phyloP scores from a whole-genome alignment of 2,797 vertebrate species.

The Euphonia xanthogaster region DNA sequence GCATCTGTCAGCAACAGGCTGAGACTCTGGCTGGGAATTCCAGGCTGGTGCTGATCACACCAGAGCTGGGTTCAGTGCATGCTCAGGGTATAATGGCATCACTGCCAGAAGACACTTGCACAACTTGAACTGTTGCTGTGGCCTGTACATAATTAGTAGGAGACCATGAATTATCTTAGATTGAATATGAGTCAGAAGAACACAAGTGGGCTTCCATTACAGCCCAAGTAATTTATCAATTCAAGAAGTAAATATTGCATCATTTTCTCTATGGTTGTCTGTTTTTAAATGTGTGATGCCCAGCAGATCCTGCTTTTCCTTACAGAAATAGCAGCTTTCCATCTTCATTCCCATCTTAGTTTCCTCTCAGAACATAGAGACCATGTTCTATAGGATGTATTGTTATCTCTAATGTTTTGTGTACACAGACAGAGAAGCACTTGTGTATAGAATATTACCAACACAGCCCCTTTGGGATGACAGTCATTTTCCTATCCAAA shows the following conservation, averaged over 20 bases:
- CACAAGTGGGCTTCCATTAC: not conserved
- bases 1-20: not conserved
- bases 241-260: not conserved
- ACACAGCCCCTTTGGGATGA: not conserved
- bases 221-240: not conserved
- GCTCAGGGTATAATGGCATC: accelerated
- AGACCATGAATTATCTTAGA: not conserved
- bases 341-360: not conserved
- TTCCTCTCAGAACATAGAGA: not conserved
- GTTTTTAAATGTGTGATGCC: not conserved
- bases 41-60: not conserved
- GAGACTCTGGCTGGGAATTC: not conserved
- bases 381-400: not conserved
- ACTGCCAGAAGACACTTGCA: not conserved
- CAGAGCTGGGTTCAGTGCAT: not conserved
- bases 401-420: not conserved
- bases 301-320: not conserved
- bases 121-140: not conserved
- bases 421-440: not conserved
- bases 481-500: not conserved
- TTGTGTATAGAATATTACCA: not conserved
- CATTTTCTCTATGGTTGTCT: not conserved
- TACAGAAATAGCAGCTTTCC: not conserved
- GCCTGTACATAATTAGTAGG: not conserved
- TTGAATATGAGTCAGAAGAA: not conserved